Evolutionary conservation across 2,113 vertebrate species (phyloP).

Genomic region (Myocastor coypus): DNA sequence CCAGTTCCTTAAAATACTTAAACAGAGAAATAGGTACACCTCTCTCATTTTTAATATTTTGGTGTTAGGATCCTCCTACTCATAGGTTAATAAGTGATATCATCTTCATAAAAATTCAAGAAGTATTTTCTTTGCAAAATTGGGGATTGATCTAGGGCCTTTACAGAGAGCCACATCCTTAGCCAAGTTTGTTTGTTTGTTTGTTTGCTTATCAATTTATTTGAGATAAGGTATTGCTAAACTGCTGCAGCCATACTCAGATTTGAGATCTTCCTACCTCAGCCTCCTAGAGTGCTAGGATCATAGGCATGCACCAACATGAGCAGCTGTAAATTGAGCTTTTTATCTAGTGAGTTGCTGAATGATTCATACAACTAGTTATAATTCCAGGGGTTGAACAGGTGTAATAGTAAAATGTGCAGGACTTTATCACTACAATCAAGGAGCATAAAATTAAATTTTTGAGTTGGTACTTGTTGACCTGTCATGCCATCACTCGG

Average conservation of each 20-base stretch:
- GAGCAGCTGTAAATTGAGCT: background rate
- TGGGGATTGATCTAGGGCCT: background rate
- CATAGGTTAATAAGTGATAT: background rate
- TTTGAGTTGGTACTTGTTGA: background rate
- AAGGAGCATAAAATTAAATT: background rate
- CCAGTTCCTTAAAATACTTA: background rate
- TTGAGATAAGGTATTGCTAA: background rate
- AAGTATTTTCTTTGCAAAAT: background rate
- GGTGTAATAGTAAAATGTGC: background rate
- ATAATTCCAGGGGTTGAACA: background rate
- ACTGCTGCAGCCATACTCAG: background rate
- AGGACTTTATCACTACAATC: background rate
- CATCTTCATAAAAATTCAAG: background rate
- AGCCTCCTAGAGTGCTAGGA: background rate
- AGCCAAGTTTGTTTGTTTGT: background rate
- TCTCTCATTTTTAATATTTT: slow-evolving; percentile 35
- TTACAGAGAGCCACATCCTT: background rate
- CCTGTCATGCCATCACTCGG: background rate
- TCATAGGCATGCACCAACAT: background rate
- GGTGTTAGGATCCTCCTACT: background rate
- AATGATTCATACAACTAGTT: background rate
- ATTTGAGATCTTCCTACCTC: background rate
- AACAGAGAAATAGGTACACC: slow-evolving; percentile 52
- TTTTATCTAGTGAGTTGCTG: background rate
- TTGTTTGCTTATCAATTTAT: background rate